Evolutionary conservation across 1,140 invertebrate species (phyloP), one percentile per base, ranked within the genome.

Genomic region (Globodera ellingtonae): DNA sequence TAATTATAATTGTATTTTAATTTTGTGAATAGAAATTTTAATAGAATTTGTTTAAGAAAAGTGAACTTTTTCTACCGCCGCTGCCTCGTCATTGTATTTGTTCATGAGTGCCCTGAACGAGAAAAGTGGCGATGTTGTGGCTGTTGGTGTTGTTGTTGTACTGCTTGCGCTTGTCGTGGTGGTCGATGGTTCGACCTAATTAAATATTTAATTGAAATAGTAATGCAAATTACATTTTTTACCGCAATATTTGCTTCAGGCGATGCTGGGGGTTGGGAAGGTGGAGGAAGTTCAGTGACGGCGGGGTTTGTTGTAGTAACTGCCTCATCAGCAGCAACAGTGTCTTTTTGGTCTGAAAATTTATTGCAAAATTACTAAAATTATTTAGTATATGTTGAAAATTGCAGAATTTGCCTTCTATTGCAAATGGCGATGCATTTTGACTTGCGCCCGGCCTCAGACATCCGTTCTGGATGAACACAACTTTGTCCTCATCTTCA

Each of bases 391-490:
- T 59, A 15, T 76, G 56, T 52, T 71, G 56, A 18, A 48, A 47
- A 15, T 52, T 71, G 46, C 18, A 71, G 65, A 71, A 70, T 76
- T 67, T 56, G 71, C 77, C 47, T 78, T 48, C 50, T 18, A 78
- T 59, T n/a, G 77, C 77, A 79, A 73, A 78, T 77, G 70, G 15
- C 46, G 50, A 10, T 5, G 18, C 70, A 48, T 71, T 71, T n/a
- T 71, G 70, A 5, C 10, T 15, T 59, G 46, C 7, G 50, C 75
- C 74, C 21, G 9, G 78, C 44, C 46, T 48, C 74, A 75, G 50
- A 65, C 87, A 88, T 15, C 81, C 87, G 74, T 88, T 88, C 24
- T 88, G 82, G 70, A 88, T 79, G 74, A 89, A 88, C 62, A 88
- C 81, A 13, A 89, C 88, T 72, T 81, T 84, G 67, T 88, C 81